Conservation (phyloP, 2,888 invertebrate species). For the Himalopsyche tibetana region DNA sequence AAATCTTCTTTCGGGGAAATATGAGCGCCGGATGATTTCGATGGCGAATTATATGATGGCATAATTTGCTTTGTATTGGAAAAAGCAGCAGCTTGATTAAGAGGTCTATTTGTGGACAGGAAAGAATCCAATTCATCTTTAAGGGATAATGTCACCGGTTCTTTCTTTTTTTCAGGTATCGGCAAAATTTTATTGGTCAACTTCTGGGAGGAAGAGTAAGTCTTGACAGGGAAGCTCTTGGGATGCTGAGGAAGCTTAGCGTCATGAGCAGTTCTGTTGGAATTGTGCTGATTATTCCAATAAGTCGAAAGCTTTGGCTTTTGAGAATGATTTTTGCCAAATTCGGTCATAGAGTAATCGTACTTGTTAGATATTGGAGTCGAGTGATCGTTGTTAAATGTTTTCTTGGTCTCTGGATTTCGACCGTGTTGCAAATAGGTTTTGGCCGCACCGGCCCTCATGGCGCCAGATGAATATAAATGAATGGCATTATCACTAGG, state of each 20-base stretch:
- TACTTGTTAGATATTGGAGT: not conserved
- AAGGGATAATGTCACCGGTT: not conserved
- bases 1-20: constrained; percentile 12
- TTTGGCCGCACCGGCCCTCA: not conserved
- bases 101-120: not conserved
- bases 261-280: not conserved
- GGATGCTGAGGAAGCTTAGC: not conserved
- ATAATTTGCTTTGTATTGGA: not conserved
- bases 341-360: not conserved
- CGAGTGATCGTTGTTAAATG: not conserved
- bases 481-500: not conserved
- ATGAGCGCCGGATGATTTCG: not conserved
- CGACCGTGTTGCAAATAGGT: constrained; percentile 12
- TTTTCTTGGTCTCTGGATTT: constrained; percentile 26
- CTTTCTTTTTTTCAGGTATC: not conserved
- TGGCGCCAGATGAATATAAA: not conserved
- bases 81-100: not conserved
- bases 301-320: not conserved
- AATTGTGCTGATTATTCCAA: not conserved
- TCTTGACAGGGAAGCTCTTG: not conserved
- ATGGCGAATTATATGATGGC: not conserved
- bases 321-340: not conserved
- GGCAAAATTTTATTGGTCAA: constrained; percentile 1
- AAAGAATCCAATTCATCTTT: not conserved
- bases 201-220: constrained; percentile 11